These are phyloP conservation scores for Cerastis rubricosa DNA, from an alignment of 2,888 invertebrate genomes.

Conservation along the genomic window DNA sequence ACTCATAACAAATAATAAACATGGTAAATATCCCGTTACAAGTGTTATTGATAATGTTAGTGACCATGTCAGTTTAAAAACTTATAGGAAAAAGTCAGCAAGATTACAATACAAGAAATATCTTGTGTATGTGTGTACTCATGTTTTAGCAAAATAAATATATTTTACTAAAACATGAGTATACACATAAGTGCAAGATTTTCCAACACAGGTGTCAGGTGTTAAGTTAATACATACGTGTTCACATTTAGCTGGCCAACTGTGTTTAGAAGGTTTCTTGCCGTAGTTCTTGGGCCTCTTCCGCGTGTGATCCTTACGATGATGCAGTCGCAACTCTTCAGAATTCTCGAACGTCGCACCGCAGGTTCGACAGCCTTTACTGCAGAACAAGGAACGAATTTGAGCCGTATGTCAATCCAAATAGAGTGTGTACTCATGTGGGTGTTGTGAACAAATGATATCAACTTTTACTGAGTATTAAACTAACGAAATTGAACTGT, in stretches of 20 bases:
- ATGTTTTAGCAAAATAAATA: no score
- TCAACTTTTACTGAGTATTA: neutral
- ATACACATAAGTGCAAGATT: no score
- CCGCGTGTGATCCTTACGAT: slow-evolving; percentile 80
- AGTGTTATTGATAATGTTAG: no score
- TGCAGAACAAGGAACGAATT: slow-evolving; percentile 57
- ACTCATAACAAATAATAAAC: no score
- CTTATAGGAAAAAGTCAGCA: no score
- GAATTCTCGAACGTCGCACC: slow-evolving; percentile 80
- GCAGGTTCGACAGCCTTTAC: slow-evolving; percentile 83
- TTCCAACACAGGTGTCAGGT: no score
- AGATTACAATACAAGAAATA: no score
- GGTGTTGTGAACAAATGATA: neutral
- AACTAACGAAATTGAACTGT: slow-evolving; percentile 5
- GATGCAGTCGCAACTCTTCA: slow-evolving; percentile 82
- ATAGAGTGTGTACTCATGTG: neutral
- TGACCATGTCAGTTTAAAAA: no score
- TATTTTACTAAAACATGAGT: no score
- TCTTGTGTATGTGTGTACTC: no score
- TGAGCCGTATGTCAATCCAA: neutral
- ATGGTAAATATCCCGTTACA: no score
- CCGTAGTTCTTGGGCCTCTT: slow-evolving; percentile 84
- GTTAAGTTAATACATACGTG: slow-evolving; percentile 74
- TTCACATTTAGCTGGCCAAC: slow-evolving; percentile 81
- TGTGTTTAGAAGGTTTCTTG: slow-evolving; percentile 73